phyloP scores from a whole-genome alignment of 1,140 invertebrate genomes.

The Ceratitis capitata region DNA sequence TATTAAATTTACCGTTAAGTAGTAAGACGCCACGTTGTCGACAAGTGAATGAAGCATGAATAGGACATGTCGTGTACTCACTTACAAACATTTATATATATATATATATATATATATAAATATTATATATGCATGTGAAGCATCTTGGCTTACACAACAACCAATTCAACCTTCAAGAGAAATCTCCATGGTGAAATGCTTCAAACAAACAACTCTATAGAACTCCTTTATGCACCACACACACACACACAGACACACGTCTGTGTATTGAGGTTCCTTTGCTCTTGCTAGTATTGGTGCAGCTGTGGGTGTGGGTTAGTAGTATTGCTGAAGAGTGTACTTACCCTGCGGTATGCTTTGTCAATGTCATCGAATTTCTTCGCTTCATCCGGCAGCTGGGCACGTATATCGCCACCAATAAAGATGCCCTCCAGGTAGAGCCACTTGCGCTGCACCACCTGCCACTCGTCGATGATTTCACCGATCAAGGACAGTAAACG shows the following conservation, averaged over 20 bases:
- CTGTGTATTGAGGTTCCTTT: background rate
- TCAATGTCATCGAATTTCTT: conserved; percentile 91
- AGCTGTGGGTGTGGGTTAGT: background rate
- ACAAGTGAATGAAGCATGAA: conserved; percentile 42
- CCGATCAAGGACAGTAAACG: conserved; percentile 79
- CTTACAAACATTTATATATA: background rate
- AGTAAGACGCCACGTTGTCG: conserved; percentile 63
- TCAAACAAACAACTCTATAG: background rate
- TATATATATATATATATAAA: too few species aligned
- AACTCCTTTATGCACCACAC: background rate
- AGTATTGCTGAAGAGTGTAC: too few species aligned
- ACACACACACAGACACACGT: conserved; percentile 36
- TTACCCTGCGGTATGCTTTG: conserved; percentile 77
- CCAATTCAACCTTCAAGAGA: conserved; percentile 45
- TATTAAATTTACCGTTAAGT: conserved; percentile 63
- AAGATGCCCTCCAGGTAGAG: conserved; percentile 92
- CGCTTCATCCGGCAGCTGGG: conserved; percentile 86
- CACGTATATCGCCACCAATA: conserved; percentile 84
- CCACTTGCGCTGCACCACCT: conserved; percentile 87
- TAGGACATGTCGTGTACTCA: background rate
- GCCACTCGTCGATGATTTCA: conserved; percentile 88
- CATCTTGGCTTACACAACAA: conserved; percentile 24
- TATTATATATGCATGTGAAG: too few species aligned
- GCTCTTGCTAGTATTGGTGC: background rate
- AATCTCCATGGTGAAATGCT: background rate